Percentiles rank a stretch among this genome's conserved stretches.
Conservation (phyloP, 2,113 vertebrate species). For the Elgaria multicarinata region DNA sequence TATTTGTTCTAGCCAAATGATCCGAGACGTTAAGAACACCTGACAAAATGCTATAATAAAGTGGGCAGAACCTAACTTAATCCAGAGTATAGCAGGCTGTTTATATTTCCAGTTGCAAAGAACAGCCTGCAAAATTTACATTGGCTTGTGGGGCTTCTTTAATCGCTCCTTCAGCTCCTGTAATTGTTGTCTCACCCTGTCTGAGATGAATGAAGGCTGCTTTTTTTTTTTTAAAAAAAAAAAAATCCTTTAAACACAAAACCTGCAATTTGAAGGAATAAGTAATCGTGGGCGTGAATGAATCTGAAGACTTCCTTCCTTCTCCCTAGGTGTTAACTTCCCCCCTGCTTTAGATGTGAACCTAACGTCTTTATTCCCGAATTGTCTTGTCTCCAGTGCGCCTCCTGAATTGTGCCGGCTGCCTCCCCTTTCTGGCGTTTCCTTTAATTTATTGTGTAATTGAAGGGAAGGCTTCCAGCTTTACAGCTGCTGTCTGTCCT, state of each 20-base stretch:
- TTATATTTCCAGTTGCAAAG: not conserved
- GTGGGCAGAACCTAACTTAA: not conserved
- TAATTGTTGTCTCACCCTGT: constrained; percentile 19
- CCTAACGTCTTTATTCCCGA: constrained; percentile 66
- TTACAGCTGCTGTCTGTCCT: constrained; percentile 53
- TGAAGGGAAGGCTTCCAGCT: constrained; percentile 52
- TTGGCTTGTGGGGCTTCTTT: not conserved
- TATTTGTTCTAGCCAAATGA: not conserved
- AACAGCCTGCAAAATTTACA: not conserved
- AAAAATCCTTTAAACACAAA: constrained; percentile 68
- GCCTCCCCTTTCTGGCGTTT: constrained; percentile 52
- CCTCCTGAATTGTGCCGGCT: constrained; percentile 34
- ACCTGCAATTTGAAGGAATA: constrained; percentile 65
- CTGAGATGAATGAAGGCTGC: constrained; percentile 41
- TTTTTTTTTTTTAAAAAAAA: too few species aligned
- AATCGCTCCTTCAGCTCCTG: constrained; percentile 10
- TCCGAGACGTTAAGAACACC: not conserved
- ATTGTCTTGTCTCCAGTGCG: constrained; percentile 58
- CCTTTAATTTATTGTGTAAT: constrained; percentile 66
- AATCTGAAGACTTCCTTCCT: constrained; percentile 61
- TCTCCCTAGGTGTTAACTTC: constrained; percentile 45
- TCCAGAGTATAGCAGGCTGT: too few species aligned
- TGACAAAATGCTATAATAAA: too few species aligned
- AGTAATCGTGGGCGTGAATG: constrained; percentile 38
- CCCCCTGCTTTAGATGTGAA: constrained; percentile 40